Base-by-base conservation (phyloP, 2,113 vertebrate genomes). In the Tichodroma muraria region DNA sequence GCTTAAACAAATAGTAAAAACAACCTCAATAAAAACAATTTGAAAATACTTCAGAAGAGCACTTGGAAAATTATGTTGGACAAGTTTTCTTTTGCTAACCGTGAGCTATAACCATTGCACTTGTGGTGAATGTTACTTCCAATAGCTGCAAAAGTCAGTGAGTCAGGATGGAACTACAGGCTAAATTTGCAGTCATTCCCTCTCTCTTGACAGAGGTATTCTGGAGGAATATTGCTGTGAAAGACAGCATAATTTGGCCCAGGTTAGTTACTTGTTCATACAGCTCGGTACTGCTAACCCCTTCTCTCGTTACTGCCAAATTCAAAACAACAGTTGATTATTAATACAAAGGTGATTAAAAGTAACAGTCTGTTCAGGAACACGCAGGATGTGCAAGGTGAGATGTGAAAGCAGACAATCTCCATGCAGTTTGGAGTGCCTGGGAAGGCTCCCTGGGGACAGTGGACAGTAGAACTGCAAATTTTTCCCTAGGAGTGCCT, bases 321-420 rank as follows among this genome's bases (percentile, higher is more conserved):
- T 85, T 89, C 81, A 95, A 94, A 94, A 63, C 57, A 93, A 71
- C 57, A 89, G 35, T 52, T 56, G 54, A 52, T 96, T 92, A 91
- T 88, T 95, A 88, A 54, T 14, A 73, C 47, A 77, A 33, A 85
- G 31, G 50, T 60, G 60, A 85, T 80, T 23, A 77, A 63, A 79
- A 82, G 54, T 17, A 72, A 35, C 56, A 49, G 31, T 4, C 13
- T 18, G 38, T 14, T 87, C 50, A 69, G 87, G 75, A 56, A 61
- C 56, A 81, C 33, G 0, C 31, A 31, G 79, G n/a, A 11, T 23
- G 82, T 70, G 81, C 81, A 54, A 54, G 23, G 81, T 95, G 91
- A 91, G 82, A 52, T 52, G 93, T 80, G 93, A 80, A 33, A 89
- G 71, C 85, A 89, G 80, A 89, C 47, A 22, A n/a, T 57, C 14